Conservation (phyloP, 2,113 vertebrate genomes). For the Notothenia rossii region DNA sequence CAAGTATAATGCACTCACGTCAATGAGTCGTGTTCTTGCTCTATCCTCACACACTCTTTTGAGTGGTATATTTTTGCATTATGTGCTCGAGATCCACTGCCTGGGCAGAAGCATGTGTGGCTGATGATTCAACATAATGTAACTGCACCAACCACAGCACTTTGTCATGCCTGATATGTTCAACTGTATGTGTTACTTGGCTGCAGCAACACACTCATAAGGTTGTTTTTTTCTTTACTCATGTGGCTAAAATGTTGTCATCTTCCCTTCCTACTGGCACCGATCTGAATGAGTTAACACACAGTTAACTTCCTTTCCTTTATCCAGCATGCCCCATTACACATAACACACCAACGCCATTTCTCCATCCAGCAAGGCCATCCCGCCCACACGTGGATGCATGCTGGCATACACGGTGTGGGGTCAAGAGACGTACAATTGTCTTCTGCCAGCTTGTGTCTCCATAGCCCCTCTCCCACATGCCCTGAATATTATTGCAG, state of each 20-base stretch:
- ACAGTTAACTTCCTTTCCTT: slow-evolving; percentile 34
- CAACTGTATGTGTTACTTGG: slow-evolving; percentile 28
- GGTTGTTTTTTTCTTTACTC: slow-evolving; percentile 40
- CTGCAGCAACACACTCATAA: slow-evolving; percentile 49
- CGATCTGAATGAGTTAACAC: slow-evolving; percentile 32
- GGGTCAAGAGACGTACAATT: slow-evolving; percentile 45
- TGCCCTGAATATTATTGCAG: slow-evolving; percentile 12
- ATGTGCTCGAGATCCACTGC: slow-evolving; percentile 44
- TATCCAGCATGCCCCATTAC: slow-evolving; percentile 70
- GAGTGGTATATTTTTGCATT: slow-evolving; percentile 44
- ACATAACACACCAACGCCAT: slow-evolving; percentile 52
- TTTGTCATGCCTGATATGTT: slow-evolving; percentile 39
- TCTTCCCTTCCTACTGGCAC: slow-evolving; percentile 35
- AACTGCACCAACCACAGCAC: slow-evolving; percentile 39
- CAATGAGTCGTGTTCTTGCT: slow-evolving; percentile 39
- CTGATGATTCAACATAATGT: slow-evolving; percentile 64
- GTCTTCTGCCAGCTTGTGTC: slow-evolving; percentile 35
- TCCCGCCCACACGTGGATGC: slow-evolving; percentile 53
- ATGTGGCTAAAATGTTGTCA: slow-evolving; percentile 22
- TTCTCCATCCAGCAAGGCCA: slow-evolving; percentile 38
- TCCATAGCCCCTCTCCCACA: slow-evolving; percentile 36
- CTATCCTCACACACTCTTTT: slow-evolving; percentile 41
- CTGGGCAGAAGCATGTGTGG: slow-evolving; percentile 70
- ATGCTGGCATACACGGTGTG: slow-evolving; percentile 51
- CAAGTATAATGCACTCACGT: slow-evolving; percentile 88